Percentiles rank a stretch among this genome's conserved stretches.
phyloP scores from a whole-genome alignment of 2,113 vertebrate genomes.

The Bufo bufo region DNA sequence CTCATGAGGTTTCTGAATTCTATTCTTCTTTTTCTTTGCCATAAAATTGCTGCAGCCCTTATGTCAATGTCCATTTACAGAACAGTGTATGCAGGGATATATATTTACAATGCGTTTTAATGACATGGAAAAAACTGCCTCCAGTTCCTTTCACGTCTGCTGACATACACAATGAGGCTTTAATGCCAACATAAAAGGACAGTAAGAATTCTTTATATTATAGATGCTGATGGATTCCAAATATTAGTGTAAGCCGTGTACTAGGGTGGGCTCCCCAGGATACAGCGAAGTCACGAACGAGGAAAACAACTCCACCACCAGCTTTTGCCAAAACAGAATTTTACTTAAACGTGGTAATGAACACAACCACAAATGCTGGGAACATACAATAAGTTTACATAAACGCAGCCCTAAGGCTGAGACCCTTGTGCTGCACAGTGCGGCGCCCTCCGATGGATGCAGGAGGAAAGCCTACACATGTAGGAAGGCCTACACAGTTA shows the following conservation, averaged over 20 bases:
- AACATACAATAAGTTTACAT: too few species aligned
- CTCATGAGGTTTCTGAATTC: background rate
- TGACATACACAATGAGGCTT: conserved; percentile 3
- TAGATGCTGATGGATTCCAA: background rate
- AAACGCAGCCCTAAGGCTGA: too few species aligned
- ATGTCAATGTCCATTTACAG: background rate
- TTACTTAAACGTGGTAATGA: too few species aligned
- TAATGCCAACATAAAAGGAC: background rate
- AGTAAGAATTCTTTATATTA: background rate
- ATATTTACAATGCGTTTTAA: background rate
- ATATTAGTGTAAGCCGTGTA: background rate
- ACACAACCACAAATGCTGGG: too few species aligned
- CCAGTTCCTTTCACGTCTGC: background rate
- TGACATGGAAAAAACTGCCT: conserved; percentile 17
- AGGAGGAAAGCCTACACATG: too few species aligned
- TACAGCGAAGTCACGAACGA: too few species aligned
- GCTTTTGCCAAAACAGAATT: too few species aligned
- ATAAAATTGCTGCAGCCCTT: background rate
- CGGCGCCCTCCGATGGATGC: too few species aligned
- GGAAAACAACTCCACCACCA: background rate
- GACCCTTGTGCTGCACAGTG: too few species aligned
- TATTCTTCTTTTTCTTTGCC: background rate
- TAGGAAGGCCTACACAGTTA: too few species aligned
- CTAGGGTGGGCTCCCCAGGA: too few species aligned
- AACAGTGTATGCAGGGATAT: background rate